phyloP scores from a whole-genome alignment of 1,140 invertebrate species.

The Chrysopa pallens region DNA sequence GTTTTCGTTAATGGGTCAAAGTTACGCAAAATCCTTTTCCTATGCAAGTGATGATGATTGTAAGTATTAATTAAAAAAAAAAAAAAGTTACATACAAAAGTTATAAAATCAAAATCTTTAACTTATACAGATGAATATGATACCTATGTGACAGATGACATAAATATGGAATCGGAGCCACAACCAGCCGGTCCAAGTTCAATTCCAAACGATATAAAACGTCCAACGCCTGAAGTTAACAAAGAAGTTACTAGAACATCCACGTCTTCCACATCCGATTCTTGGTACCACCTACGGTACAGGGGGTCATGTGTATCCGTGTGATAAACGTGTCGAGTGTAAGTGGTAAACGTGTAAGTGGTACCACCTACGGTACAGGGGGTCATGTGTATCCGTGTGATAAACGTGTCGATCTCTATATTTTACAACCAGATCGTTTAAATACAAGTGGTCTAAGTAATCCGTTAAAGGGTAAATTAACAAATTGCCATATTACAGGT shows the following conservation, averaged over 20 bases:
- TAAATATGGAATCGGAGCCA: neutral
- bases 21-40: slow-evolving; percentile 15
- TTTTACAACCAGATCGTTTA: slow-evolving; percentile 59
- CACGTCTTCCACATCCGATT: slow-evolving; percentile 22
- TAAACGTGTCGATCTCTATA: slow-evolving; percentile 72
- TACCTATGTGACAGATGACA: neutral
- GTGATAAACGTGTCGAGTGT: slow-evolving; percentile 64
- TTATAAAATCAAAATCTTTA: slow-evolving; percentile 5
- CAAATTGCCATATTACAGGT: slow-evolving; percentile 74
- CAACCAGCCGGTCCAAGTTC: slow-evolving; percentile 13
- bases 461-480: slow-evolving; percentile 72
- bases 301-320: slow-evolving; percentile 25
- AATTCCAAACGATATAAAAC: slow-evolving; percentile 18
- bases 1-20: slow-evolving; percentile 24
- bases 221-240: slow-evolving; percentile 6
- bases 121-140: neutral
- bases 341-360: slow-evolving; percentile 14
- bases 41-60: slow-evolving; percentile 22
- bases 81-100: slow-evolving; percentile 9
- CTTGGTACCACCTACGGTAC: slow-evolving; percentile 12
- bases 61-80: slow-evolving; percentile 10
- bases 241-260: slow-evolving; percentile 12
- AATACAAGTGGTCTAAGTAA: slow-evolving; percentile 58
- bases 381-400: slow-evolving; percentile 40
- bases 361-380: slow-evolving; percentile 12